Evolutionary conservation across 1,140 invertebrate species (phyloP).

Genomic region (Chrysomallon squamiferum): DNA sequence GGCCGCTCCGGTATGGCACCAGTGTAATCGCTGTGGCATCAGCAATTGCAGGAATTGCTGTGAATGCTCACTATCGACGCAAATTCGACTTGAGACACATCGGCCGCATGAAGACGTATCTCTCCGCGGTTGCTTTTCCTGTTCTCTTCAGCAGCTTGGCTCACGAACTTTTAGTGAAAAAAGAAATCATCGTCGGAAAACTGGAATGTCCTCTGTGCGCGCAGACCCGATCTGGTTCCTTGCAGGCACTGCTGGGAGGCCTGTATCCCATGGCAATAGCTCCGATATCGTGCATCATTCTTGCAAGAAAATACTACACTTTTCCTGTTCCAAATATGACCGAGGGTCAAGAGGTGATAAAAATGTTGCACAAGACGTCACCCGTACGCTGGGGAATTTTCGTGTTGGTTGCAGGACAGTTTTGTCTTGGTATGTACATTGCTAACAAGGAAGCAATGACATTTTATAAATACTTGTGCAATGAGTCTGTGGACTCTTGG

Average conservation of each 20-base stretch:
- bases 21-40: slow-evolving; percentile 1
- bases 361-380: slow-evolving; percentile 1
- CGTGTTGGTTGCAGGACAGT: slow-evolving; percentile 4
- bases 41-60: neutral
- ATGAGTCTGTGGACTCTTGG: neutral
- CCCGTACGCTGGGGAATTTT: neutral
- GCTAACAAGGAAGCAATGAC: slow-evolving; percentile 5
- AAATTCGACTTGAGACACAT: slow-evolving; percentile 1
- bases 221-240: slow-evolving; percentile 4
- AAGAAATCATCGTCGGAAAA: slow-evolving; percentile 8
- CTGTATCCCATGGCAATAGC: slow-evolving; percentile 13
- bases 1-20: slow-evolving; percentile 13
- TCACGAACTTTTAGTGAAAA: slow-evolving; percentile 11
- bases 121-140: slow-evolving; percentile 11
- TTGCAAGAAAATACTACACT: slow-evolving; percentile 15
- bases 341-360: neutral
- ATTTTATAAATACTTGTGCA: slow-evolving; percentile 11
- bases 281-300: slow-evolving; percentile 5
- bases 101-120: neutral
- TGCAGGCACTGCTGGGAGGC: slow-evolving; percentile 6
- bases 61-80: slow-evolving; percentile 12
- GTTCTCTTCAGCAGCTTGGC: neutral
- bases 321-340: slow-evolving; percentile 4
- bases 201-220: slow-evolving; percentile 16
- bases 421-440: slow-evolving; percentile 10